Base-by-base conservation (phyloP, 2,113 vertebrate genomes). In the Pithys albifrons region DNA sequence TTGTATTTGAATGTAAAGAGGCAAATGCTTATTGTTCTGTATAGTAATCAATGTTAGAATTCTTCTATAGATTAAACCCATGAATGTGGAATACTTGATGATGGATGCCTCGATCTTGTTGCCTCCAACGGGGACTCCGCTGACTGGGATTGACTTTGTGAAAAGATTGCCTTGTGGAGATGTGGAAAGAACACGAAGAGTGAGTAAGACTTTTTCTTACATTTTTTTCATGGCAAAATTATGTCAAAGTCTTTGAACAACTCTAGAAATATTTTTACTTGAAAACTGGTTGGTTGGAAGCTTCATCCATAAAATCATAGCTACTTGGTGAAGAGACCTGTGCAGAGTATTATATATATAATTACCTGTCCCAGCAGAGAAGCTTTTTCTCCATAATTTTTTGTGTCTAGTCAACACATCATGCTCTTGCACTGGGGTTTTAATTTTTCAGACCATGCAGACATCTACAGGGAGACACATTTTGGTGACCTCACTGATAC, bases 51-150 rank as follows among this genome's bases (percentile, higher is more conserved):
- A 33, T 55, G 28, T 55, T 73, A 41, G 87, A 66, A 67, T 95
- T 77, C 58, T 96, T 95, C 96, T 72, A 51, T 91, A 99, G 99
- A 99, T 98, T 96, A 99, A 99, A 93, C 99, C 99, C 24, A 98
- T 99, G 95, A 99, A 99, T 29, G 99, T 99, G 46, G 99, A 99
- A 69, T 99, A 99, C 92, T 98, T 99, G 77, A 99, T 99, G 99
- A 99, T 99, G 99, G 99, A 99, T 12, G 99, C 99, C 25, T 99
- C 99, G 2, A 99, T 99, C 84, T 97, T 99, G 84, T 98, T 99
- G 74, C 99, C 99, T 29, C 99, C 99, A 23, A 99, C 99, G 12
- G 99, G 99, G 39, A 99, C 99, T 1, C 99, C 99, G 1, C 98
- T 99, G 92, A 99, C 99, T 0, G 99, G 99, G 43, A 99, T 99